phyloP scores from a whole-genome alignment of 1,140 invertebrate species.

The Aleiodes sp. region DNA sequence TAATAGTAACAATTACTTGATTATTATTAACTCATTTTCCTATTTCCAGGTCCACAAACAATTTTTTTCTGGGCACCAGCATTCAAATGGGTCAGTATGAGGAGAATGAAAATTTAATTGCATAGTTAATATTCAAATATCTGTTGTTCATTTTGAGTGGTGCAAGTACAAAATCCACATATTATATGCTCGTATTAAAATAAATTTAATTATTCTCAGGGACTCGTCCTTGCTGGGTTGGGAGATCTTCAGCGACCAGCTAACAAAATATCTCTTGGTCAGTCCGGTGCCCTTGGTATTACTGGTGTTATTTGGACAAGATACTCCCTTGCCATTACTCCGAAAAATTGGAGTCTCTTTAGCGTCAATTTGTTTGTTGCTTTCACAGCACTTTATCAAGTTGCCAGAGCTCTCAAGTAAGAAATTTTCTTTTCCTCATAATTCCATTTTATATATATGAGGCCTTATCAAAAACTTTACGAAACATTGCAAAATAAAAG shows the following conservation, averaged over 20 bases:
- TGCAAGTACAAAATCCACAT: background rate
- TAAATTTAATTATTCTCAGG: slow-evolving; percentile 65
- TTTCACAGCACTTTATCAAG: slow-evolving; percentile 83
- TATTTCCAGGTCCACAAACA: slow-evolving; percentile 87
- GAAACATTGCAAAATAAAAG: too few species aligned
- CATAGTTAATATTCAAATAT: too few species aligned
- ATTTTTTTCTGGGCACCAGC: slow-evolving; percentile 96
- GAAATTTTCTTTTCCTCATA: too few species aligned
- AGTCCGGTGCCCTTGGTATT: slow-evolving; percentile 81
- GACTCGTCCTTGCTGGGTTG: slow-evolving; percentile 90
- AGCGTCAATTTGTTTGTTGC: slow-evolving; percentile 95
- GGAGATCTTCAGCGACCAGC: slow-evolving; percentile 91
- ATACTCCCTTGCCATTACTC: slow-evolving; percentile 93
- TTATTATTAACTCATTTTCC: too few species aligned
- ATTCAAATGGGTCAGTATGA: slow-evolving; percentile 90
- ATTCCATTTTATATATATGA: too few species aligned
- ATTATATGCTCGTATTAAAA: slow-evolving; percentile 21
- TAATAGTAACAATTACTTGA: too few species aligned
- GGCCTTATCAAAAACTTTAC: too few species aligned
- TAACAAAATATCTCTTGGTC: slow-evolving; percentile 86
- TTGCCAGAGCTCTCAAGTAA: slow-evolving; percentile 74
- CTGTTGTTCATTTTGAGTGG: background rate
- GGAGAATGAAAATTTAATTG: too few species aligned
- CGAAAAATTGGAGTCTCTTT: slow-evolving; percentile 93
- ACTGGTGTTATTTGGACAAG: slow-evolving; percentile 85